These are phyloP conservation scores for Montipora capitata DNA, from an alignment of 92 coral and sea anemone genomes.

Conservation along the genomic window DNA sequence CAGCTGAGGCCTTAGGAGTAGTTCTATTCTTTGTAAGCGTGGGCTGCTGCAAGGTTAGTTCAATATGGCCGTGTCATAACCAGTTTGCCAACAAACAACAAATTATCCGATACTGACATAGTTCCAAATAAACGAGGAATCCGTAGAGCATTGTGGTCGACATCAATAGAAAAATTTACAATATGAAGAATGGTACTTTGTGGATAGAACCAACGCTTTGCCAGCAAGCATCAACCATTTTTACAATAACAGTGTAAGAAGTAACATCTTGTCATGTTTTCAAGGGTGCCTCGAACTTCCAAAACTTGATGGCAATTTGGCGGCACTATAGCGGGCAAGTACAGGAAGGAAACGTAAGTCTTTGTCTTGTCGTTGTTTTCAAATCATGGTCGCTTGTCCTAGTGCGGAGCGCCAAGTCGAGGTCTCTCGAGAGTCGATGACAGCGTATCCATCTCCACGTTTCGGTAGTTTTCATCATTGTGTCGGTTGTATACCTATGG, in stretches of 20 bases:
- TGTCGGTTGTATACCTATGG: background rate
- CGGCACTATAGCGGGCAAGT: constrained; percentile 74
- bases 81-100: too few species aligned
- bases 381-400: too few species aligned
- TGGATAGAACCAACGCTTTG: too few species aligned
- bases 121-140: too few species aligned
- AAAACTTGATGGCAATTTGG: constrained; percentile 81
- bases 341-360: constrained; percentile 78
- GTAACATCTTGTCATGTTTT: background rate
- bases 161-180: too few species aligned
- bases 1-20: constrained; percentile 2
- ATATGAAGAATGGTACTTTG: too few species aligned
- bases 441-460: background rate
- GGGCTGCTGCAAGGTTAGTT: constrained; percentile 20
- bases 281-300: constrained; percentile 73
- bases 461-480: background rate
- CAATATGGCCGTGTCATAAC: too few species aligned
- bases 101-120: too few species aligned
- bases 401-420: background rate
- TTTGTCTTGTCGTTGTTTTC: background rate
- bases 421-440: background rate
- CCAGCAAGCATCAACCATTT: too few species aligned
- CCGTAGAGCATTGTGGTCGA: too few species aligned
- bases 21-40: background rate
- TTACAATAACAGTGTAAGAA: too few species aligned